phyloP scores from a whole-genome alignment of 2,888 invertebrate genomes.

The Scelioninae gen. 1 region DNA sequence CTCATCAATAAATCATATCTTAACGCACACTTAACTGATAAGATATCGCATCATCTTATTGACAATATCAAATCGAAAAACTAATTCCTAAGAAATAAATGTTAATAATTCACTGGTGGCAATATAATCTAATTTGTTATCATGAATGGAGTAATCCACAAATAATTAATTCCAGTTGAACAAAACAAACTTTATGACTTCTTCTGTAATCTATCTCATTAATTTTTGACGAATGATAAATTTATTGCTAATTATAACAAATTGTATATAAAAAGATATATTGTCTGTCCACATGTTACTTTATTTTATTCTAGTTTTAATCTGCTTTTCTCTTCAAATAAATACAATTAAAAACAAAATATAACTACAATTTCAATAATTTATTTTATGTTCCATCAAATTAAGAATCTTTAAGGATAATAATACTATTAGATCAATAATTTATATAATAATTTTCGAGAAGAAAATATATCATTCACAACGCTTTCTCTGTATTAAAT shows the following conservation, averaged over 20 bases:
- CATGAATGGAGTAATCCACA: too few species aligned
- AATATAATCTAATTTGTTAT: too few species aligned
- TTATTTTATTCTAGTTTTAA: background rate
- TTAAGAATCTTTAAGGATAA: background rate
- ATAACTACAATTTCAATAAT: background rate
- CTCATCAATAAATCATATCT: conserved; percentile 7
- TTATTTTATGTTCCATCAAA: background rate
- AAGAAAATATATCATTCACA: too few species aligned
- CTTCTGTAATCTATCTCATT: too few species aligned
- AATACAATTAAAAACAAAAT: background rate
- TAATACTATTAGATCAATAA: background rate
- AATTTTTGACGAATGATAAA: too few species aligned
- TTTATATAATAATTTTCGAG: background rate
- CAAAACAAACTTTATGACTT: too few species aligned
- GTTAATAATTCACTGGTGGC: background rate
- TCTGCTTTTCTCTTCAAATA: background rate
- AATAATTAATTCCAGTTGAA: too few species aligned
- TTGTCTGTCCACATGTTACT: too few species aligned
- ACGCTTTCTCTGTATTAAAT: too few species aligned
- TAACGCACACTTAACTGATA: background rate
- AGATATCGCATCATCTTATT: background rate
- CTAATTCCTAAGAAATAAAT: background rate
- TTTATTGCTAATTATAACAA: too few species aligned
- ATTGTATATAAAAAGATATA: too few species aligned
- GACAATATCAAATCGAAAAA: background rate